Conservation (phyloP, 2,797 vertebrate genomes). For the Craterocephalus amniculus region DNA sequence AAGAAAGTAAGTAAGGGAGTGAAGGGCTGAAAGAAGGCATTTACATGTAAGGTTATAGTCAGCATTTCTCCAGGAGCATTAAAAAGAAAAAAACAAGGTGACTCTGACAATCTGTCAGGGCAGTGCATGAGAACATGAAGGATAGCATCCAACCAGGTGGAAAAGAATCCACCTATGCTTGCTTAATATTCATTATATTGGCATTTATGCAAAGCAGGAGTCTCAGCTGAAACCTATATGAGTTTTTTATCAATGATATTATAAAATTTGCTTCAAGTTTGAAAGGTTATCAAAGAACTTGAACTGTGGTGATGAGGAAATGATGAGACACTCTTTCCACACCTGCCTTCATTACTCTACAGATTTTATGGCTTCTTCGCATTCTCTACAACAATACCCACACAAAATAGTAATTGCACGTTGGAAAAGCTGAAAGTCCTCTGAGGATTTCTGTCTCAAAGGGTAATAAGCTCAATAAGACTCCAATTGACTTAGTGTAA, state of each 20-base stretch:
- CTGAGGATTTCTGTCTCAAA: conserved; percentile 46
- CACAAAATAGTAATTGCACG: conserved; percentile 65
- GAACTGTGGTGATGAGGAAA: conserved; percentile 34
- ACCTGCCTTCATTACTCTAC: conserved; percentile 69
- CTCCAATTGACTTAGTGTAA: conserved; percentile 37
- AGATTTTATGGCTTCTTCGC: conserved; percentile 43
- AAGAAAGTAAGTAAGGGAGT: not conserved
- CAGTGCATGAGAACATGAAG: conserved; percentile 25
- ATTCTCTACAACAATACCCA: conserved; percentile 51
- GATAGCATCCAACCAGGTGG: conserved; percentile 34
- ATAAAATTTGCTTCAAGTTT: conserved; percentile 37
- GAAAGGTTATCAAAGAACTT: conserved; percentile 39
- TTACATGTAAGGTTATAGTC: conserved; percentile 46
- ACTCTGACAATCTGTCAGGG: conserved; percentile 58
- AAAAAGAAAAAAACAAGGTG: conserved; percentile 45
- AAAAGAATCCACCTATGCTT: conserved; percentile 29
- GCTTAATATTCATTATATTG: conserved; percentile 57
- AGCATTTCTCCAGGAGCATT: conserved; percentile 43
- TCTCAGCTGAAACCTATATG: conserved; percentile 60
- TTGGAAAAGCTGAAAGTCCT: conserved; percentile 33
- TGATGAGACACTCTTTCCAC: conserved; percentile 61
- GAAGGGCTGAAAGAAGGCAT: conserved; percentile 35
- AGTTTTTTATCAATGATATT: conserved; percentile 44
- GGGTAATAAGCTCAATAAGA: conserved; percentile 36
- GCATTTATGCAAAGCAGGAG: conserved; percentile 40